Percentiles rank a stretch among this genome's conserved stretches.
These are phyloP conservation scores for Nibea albiflora DNA, from an alignment of 2,113 vertebrate genomes.

Conservation along the genomic window DNA sequence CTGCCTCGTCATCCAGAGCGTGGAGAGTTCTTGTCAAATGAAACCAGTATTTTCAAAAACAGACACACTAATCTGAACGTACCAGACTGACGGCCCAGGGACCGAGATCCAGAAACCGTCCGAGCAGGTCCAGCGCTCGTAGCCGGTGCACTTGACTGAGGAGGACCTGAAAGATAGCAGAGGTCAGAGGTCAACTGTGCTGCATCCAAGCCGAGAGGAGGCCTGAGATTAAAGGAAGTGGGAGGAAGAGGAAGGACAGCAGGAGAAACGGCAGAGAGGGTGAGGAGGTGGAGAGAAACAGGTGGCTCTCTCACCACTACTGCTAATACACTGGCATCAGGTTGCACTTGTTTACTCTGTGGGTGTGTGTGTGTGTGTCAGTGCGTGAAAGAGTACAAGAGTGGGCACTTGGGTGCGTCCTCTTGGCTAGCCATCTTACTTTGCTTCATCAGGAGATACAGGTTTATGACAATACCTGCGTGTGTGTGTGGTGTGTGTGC, in stretches of 20 bases:
- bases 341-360: slow-evolving; percentile 10
- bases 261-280: slow-evolving; percentile 24
- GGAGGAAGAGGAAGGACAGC: slow-evolving; percentile 37
- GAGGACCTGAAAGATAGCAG: slow-evolving; percentile 89
- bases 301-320: slow-evolving; percentile 71
- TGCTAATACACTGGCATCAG: slow-evolving; percentile 48
- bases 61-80: slow-evolving; percentile 1
- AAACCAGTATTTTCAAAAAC: background rate
- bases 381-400: background rate
- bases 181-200: slow-evolving; percentile 42
- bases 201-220: slow-evolving; percentile 9
- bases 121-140: slow-evolving; percentile 93
- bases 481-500: background rate
- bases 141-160: slow-evolving; percentile 97
- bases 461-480: background rate
- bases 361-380: slow-evolving; percentile 24
- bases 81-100: slow-evolving; percentile 99
- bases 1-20: background rate
- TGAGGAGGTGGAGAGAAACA: slow-evolving; percentile 55
- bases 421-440: slow-evolving; percentile 47
- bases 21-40: background rate
- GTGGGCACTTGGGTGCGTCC: slow-evolving; percentile 38
- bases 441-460: background rate
- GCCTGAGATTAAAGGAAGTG: slow-evolving; percentile 33
- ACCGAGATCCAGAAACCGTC: slow-evolving; percentile 95